Conservation (phyloP, 2,888 invertebrate species). For the Kryphioiulus occultus region DNA sequence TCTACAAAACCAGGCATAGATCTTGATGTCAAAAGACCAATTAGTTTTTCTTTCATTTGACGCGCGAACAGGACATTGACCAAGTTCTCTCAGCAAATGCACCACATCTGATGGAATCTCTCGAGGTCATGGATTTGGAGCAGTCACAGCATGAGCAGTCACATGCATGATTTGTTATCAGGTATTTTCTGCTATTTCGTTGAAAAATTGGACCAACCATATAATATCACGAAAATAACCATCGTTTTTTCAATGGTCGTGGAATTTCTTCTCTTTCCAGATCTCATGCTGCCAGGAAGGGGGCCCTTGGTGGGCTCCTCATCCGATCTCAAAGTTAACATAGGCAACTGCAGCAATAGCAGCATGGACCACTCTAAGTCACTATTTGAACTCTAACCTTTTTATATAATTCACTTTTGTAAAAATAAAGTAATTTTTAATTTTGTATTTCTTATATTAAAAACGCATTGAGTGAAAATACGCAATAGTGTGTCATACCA, state of each 20-base stretch:
- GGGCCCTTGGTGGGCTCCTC: not conserved
- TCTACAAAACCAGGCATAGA: not conserved
- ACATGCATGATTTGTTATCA: conserved; percentile 33
- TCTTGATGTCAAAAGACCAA: not conserved
- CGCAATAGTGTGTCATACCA: too few species aligned
- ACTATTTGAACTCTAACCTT: not conserved
- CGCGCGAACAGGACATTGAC: not conserved
- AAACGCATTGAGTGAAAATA: too few species aligned
- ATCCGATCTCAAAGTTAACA: conserved; percentile 26
- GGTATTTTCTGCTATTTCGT: not conserved
- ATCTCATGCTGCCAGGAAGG: not conserved
- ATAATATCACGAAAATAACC: too few species aligned
- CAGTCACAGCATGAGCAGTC: conserved; percentile 37
- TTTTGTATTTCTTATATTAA: too few species aligned
- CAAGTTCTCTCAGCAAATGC: not conserved
- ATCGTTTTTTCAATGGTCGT: too few species aligned
- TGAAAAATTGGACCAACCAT: not conserved
- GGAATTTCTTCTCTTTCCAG: not conserved
- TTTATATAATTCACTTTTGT: not conserved
- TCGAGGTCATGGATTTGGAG: conserved; percentile 34
- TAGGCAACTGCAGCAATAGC: conserved; percentile 39
- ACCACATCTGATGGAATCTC: not conserved
- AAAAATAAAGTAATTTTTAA: too few species aligned
- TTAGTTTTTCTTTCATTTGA: not conserved
- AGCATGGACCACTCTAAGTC: conserved; percentile 15